A percentile compares a stretch with the other conserved stretches of the same genome.
These are phyloP conservation scores for Oncorhynchus gorbuscha DNA, from an alignment of 2,113 vertebrate genomes.

Conservation along the genomic window DNA sequence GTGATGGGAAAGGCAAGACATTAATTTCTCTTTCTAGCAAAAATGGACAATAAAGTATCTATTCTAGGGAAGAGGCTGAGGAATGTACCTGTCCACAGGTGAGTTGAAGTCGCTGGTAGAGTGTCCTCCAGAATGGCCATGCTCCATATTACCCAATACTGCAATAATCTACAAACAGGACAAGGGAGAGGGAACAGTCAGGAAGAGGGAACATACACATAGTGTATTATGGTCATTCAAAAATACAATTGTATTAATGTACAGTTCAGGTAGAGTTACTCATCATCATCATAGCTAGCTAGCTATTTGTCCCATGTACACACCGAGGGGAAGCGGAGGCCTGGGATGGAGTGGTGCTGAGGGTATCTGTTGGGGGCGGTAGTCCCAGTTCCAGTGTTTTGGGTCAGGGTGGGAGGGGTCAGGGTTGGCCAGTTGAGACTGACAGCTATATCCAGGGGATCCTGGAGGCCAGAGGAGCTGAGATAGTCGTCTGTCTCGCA, in stretches of 20 bases:
- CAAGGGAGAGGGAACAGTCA: neutral
- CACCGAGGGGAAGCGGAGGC: constrained; percentile 85
- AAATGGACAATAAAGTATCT: neutral
- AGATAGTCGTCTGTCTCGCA: constrained; percentile 92
- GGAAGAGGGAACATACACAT: too few species aligned
- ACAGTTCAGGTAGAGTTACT: too few species aligned
- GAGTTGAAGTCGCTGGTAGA: constrained; percentile 81
- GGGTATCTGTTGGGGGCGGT: constrained; percentile 16
- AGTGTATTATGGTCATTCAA: too few species aligned
- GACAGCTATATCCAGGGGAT: constrained; percentile 68
- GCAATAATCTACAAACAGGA: constrained; percentile 78
- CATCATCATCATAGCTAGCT: too few species aligned
- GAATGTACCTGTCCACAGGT: constrained; percentile 84
- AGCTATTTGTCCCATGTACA: constrained; percentile 46
- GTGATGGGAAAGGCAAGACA: too few species aligned
- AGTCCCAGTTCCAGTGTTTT: constrained; percentile 42
- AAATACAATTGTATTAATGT: too few species aligned
- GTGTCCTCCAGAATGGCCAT: constrained; percentile 46
- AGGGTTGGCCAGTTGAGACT: constrained; percentile 33
- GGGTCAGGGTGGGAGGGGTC: constrained; percentile 33
- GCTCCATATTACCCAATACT: constrained; percentile 71
- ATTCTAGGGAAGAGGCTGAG: neutral
- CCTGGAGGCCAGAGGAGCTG: constrained; percentile 89
- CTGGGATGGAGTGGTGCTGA: constrained; percentile 62
- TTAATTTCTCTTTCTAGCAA: too few species aligned